A percentile compares a stretch with the other conserved stretches of the same genome.
Evolutionary conservation across 2,888 invertebrate species (phyloP).

Genomic region (Hydriomena furcata): DNA sequence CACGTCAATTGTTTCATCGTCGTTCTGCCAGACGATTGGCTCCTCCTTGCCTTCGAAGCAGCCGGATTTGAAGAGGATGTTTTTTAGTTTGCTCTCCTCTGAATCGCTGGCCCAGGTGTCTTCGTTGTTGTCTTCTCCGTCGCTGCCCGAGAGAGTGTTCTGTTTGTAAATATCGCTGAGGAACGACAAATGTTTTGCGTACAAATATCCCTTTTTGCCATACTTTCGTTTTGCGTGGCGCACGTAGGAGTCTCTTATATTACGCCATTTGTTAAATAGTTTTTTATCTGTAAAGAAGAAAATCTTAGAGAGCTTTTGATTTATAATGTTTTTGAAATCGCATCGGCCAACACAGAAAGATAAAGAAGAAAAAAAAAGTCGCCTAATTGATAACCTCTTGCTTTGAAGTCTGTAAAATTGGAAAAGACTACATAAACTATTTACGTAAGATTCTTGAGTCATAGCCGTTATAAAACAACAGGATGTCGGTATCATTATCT

Average conservation of each 20-base stretch:
- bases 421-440: too few relatives aligned
- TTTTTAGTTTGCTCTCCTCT: slow-evolving; percentile 46
- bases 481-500: background rate
- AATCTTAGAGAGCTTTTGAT: too few relatives aligned
- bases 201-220: slow-evolving; percentile 56
- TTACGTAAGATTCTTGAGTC: background rate
- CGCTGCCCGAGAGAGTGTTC: slow-evolving; percentile 49
- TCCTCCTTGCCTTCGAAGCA: slow-evolving; percentile 41
- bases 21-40: slow-evolving; percentile 45
- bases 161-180: slow-evolving; percentile 54
- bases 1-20: slow-evolving; percentile 44
- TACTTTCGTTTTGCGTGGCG: slow-evolving; percentile 51
- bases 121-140: slow-evolving; percentile 46
- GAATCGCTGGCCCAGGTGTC: slow-evolving; percentile 46
- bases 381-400: too few relatives aligned
- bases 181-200: slow-evolving; percentile 62
- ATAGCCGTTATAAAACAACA: background rate
- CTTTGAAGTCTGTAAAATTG: too few relatives aligned
- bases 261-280: slow-evolving; percentile 70
- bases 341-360: too few relatives aligned
- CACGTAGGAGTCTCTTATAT: slow-evolving; percentile 70
- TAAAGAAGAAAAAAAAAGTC: too few relatives aligned
- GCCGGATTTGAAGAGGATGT: slow-evolving; percentile 36
- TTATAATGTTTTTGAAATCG: too few relatives aligned
- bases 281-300: slow-evolving; percentile 62